Conservation (phyloP, 1,140 invertebrate genomes). For the Zaprionus inermis region DNA sequence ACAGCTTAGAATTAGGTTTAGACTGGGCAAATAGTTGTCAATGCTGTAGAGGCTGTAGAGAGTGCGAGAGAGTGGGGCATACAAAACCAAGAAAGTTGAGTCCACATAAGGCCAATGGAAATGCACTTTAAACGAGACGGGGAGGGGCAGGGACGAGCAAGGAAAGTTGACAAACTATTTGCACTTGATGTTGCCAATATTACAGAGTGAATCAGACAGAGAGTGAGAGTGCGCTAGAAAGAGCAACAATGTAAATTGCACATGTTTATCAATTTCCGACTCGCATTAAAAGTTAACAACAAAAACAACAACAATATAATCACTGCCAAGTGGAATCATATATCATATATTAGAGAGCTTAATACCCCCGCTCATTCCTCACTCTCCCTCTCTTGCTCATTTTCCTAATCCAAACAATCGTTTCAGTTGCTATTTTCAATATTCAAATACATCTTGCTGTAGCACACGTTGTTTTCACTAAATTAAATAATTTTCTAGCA, state of each 20-base stretch:
- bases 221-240: not conserved
- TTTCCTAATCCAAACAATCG: not conserved
- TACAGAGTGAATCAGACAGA: not conserved
- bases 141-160: not conserved
- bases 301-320: not conserved
- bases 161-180: constrained; percentile 28
- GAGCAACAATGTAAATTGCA: not conserved
- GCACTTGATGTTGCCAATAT: constrained; percentile 1
- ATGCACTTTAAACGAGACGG: not conserved
- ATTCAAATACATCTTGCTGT: not conserved
- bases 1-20: not conserved
- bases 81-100: not conserved
- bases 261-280: constrained; percentile 1
- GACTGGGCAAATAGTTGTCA: constrained; percentile 21
- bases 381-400: not conserved
- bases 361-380: not conserved
- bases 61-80: not conserved
- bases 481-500: constrained; percentile 26
- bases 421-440: not conserved
- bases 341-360: not conserved
- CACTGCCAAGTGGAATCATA: not conserved
- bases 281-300: not conserved
- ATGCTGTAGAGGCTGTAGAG: not conserved
- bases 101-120: constrained; percentile 8
- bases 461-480: not conserved